phyloP scores from a whole-genome alignment of 2,113 vertebrate species.

The Thryonomys swinderianus region DNA sequence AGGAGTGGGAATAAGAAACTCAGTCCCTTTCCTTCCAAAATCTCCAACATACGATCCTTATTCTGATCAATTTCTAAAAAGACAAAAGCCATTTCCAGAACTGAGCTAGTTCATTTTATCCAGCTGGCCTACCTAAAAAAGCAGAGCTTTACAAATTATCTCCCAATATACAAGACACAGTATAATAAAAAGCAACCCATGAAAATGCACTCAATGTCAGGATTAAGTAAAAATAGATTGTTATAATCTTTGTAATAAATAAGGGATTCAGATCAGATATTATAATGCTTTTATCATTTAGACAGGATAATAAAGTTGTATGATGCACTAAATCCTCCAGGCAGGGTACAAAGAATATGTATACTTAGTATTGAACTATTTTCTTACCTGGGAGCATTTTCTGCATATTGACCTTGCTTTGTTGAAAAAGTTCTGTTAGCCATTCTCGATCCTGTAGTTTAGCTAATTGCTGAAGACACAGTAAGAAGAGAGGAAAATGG shows the following conservation, averaged over 20 bases:
- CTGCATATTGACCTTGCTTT: conserved; percentile 99
- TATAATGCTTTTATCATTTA: not conserved
- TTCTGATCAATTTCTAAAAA: conserved; percentile 98
- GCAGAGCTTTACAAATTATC: not conserved
- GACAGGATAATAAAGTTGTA: not conserved
- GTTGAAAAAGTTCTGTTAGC: conserved; percentile 98
- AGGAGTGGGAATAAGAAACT: conserved; percentile 98
- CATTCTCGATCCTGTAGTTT: conserved; percentile 97
- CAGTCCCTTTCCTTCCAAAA: conserved; percentile 98
- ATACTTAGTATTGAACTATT: not conserved
- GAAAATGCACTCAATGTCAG: not conserved
- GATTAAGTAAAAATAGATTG: not conserved
- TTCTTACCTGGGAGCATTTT: conserved; percentile 98
- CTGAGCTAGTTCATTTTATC: not conserved
- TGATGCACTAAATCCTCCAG: not conserved
- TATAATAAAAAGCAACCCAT: not conserved
- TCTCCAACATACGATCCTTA: conserved; percentile 99
- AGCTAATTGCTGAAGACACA: conserved; percentile 98
- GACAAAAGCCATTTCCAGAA: not conserved
- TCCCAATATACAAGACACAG: not conserved
- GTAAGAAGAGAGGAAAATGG: conserved; percentile 98
- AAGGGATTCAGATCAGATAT: not conserved
- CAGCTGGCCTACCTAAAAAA: not conserved
- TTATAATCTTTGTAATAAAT: not conserved
- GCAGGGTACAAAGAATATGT: not conserved